Evolutionary conservation across 35 echinoderm and acorn worm species (phyloP), one percentile per base, ranked within the genome.

Genomic region (Stichopus chloronotus): DNA sequence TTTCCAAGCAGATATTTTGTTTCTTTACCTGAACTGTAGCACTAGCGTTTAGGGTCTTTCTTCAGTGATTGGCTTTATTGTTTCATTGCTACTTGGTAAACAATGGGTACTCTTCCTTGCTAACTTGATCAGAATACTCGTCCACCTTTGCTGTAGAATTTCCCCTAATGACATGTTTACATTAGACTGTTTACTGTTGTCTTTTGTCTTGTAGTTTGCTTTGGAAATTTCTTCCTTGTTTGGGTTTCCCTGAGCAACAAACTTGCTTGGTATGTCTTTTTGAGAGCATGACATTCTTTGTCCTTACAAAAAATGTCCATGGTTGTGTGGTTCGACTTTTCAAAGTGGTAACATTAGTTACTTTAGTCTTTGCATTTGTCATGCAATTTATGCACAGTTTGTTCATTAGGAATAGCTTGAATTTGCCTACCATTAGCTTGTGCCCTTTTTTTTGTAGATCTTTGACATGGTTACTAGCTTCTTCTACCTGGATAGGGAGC

Each of bases 231-330:
- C 1, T 52, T 83, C 80, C 24, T 43, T 43, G 7, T 17, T 17
- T 76, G 8, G 6, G 19, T 17, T 76, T 76, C 14, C 25, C 25
- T 8, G 72, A 76, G 14, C 72, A 24, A 17, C 72, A 76, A 7
- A 76, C 72, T 76, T 7, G 19, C 72, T 76, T 4, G 7, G 72
- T 76, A 17, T 11, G 72, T 17, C 76, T 79, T 94, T 91, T 78
- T 56, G 91, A 79, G 91, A 53, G 79, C 80, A 72, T 90, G 59
- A 63, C 88, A 91, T 63, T 91, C 60, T 94, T 84, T 63, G 86
- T 60, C 57, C 87, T 77, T 56, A 74, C 30, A 81, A 58, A 57
- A 69, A 59, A 83, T 88, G 10, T 63, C 88, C 21, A 76, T 22
- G 19, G 93, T 24, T 78, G 17, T 55, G 86, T 90, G 93, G 56